Base-by-base conservation (phyloP, 2,888 invertebrate genomes). In the Dryococelus australis region DNA sequence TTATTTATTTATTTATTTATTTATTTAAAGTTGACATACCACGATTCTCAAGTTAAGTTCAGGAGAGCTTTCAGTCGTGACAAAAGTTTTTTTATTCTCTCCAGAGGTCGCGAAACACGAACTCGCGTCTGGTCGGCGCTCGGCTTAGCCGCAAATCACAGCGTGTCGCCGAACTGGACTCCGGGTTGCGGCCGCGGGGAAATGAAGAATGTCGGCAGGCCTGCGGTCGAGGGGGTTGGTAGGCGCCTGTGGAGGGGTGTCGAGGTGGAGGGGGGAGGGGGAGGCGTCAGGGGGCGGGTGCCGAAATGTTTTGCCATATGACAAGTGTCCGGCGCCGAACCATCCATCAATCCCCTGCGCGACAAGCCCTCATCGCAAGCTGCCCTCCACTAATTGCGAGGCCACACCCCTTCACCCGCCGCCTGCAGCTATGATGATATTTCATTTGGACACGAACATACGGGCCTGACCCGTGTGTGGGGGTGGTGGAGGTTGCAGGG, bases 241-340 rank as follows among this genome's bases (percentile, higher is more conserved):
- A 16, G 65, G 10, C 10, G 65, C 20, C 6, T 65, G 20, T 65
- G 65, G 65, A 8, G 16, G 65, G 65, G 65, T 13, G 4, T 8
- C 16, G 65, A 65, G 6, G 10, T 13, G 65, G 65, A n/a, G 20
- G 16, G 65, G 24, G 13, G 4, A 27, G 81, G 83, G 27, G 28
- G 10, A 12, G 10, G 83, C 26, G 79, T 2, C 13, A 83, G 83
- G 83, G 83, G 28, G 35, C 27, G 27, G 81, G 81, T 35, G 81
- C 35, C 43, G 83, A 43, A 83, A 83, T 83, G 81, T 81, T 35
- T 27, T 20, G 81, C 81, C 81, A 26, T 81, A 43, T 83, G 83
- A 83, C 83, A 83, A 83, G 83, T 83, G 83, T 83, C 83, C 28
- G 28, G 83, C 6, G 65, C 28, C 83, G 43, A 83, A 83, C 43